These are phyloP conservation scores for Phylloscopus trochilus DNA, from an alignment of 2,113 vertebrate species.

Conservation along the genomic window DNA sequence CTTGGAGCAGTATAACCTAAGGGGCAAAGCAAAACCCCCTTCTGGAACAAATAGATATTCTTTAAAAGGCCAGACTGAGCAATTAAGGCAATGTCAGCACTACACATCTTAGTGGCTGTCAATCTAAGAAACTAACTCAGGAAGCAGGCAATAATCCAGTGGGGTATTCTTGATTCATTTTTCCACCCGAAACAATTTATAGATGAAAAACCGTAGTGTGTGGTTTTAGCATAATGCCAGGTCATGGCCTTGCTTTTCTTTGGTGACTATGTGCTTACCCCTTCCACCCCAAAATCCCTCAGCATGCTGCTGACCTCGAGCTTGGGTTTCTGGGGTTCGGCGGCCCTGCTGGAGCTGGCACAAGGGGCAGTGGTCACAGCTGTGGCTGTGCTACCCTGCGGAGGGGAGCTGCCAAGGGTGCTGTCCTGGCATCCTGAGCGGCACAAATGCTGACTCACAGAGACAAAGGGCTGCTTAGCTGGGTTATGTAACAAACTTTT, in stretches of 20 bases:
- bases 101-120: neutral
- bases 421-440: rapidly evolving
- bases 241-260: neutral
- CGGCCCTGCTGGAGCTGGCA: neutral
- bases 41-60: neutral
- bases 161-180: neutral
- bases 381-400: rapidly evolving
- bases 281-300: neutral
- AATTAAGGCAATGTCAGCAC: neutral
- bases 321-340: neutral
- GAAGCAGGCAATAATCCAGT: neutral
- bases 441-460: neutral
- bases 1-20: neutral
- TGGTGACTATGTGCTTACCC: neutral
- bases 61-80: neutral
- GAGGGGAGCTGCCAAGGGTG: neutral
- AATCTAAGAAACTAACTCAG: neutral
- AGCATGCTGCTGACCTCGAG: neutral
- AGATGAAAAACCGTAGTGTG: neutral
- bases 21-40: neutral
- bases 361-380: neutral
- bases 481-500: neutral
- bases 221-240: neutral
- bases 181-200: neutral
- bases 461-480: neutral